Evolutionary conservation across 2,797 vertebrate species (phyloP), one percentile per base, ranked within the genome.

Genomic region (Xerus rutilus): DNA sequence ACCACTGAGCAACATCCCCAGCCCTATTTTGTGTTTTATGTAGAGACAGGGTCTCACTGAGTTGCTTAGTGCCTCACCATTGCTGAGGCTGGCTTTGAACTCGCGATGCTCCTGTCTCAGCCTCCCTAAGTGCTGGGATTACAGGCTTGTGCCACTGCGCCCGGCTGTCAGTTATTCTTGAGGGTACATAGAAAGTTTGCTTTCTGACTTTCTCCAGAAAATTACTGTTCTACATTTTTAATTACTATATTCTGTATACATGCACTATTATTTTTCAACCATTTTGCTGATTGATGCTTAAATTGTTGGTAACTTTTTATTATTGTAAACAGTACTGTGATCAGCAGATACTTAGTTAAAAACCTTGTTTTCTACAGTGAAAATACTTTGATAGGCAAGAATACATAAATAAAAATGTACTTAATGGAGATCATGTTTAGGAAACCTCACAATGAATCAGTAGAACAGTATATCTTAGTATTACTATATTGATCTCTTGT

Each of bases 301-400:
- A 43, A 47, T 89, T 72, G 47, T 87, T 74, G 74, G 32, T 72
- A 64, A 82, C 69, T 49, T 92, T 67, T 64, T 79, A 72, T 77
- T 85, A 69, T 64, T 83, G 54, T 54, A 70, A 82, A 54, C 20
- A 54, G 52, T 54, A 54, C 52, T 54, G 59, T 81, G 59, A 86
- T 93, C 49, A 83, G 30, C 3, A 81, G 57, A 86, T 91, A 35
- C 14, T 69, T 77, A 35, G 17, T 76, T 82, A 54, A 77, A 93
- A 86, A 49, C 13, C 78, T 90, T 70, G 54, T 59, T 84, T 91
- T 91, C 67, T 84, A 47, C 91, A 57, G 77, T 86, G 52, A 69
- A 93, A 86, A 82, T 70, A 54, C 62, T 1, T 65, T 30, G 7
- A 91, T 62, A 62, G 52, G 23, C 59, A 76, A 43, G 28, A 59